Evolutionary conservation across 1,140 invertebrate genomes (phyloP), one percentile per base, ranked within the genome.

Genomic region (Battus philenor): DNA sequence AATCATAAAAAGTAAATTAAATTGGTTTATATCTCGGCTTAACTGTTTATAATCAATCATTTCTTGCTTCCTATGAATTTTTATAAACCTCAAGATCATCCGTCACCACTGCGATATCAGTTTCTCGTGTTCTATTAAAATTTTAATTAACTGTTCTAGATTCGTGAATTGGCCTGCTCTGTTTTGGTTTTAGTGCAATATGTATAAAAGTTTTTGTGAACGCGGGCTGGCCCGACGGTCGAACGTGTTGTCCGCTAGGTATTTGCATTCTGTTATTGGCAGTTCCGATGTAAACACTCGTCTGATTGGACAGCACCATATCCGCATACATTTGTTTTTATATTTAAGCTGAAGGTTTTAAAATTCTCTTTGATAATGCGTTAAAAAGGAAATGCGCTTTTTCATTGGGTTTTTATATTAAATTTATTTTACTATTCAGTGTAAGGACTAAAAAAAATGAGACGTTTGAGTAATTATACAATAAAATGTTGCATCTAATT

Each of bases 261-360:
- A 81, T 81, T 81, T 81, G 71, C 77, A 79, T 79, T 79, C 60
- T 69, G 73, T 81, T 81, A 81, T 81, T 81, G 73, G 68, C 68
- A 68, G 68, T 72, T 65, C 61, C 68, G 68, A 69, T 77, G 72
- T 77, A 78, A 70, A 78, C 68, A 81, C 63, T 67, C 58, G 54
- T 66, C 73, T 77, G 72, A 78, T 77, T 77, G 74, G 62, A 73
- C 50, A 54, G 47, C 43, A 51, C 34, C 58, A 53, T 20, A 36
- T 30, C 26, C 43, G 32, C 26, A 54, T 30, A 26, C 34, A 38
- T 55, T 18, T 41, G 22, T 22, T 13, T 8, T 20, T 12, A 38
- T 39, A 26, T 39, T 24, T 24, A 39, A 26, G 13, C 12, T 39
- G 6, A 5, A 24, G 15, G 7, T 39, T 39, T 39, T 33, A 33